Evolutionary conservation across 2,888 invertebrate genomes (phyloP).

Genomic region (Conchocele bisecta): DNA sequence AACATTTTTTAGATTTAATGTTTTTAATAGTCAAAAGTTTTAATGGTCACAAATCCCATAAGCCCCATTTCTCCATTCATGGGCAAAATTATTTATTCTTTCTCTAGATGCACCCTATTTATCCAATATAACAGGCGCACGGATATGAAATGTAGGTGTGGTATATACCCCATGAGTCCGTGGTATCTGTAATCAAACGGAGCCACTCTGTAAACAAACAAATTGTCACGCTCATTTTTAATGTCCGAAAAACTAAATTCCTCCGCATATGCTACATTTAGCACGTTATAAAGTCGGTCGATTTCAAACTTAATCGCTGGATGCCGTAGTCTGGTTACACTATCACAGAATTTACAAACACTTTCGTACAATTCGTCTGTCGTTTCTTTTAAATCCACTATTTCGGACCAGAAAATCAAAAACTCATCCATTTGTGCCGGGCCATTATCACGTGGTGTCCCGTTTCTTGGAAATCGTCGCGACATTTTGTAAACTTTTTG

Average conservation of each 20-base stretch:
- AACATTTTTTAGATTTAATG: too few species aligned
- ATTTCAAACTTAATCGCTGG: constrained; percentile 71
- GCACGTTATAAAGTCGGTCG: constrained; percentile 66
- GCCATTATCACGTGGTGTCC: constrained; percentile 63
- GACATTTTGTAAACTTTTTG: constrained; percentile 63
- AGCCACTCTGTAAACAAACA: constrained; percentile 77
- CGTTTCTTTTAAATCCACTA: constrained; percentile 67
- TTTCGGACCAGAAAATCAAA: constrained; percentile 69
- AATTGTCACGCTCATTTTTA: constrained; percentile 73
- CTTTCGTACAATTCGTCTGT: constrained; percentile 67
- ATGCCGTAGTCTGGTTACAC: constrained; percentile 70
- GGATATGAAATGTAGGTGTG: constrained; percentile 70
- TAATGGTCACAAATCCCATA: too few species aligned
- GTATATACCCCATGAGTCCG: constrained; percentile 75
- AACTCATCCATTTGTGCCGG: constrained; percentile 70
- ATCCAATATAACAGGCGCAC: constrained; percentile 70
- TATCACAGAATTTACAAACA: constrained; percentile 68
- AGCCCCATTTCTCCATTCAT: too few species aligned
- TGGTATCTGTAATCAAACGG: constrained; percentile 71
- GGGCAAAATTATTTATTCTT: too few species aligned
- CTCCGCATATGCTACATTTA: constrained; percentile 64
- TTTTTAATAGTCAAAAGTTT: too few species aligned
- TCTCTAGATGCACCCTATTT: constrained; percentile 72
- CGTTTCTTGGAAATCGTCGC: constrained; percentile 64
- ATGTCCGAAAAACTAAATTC: constrained; percentile 72